Conservation (phyloP, 2,797 vertebrate species). For the Intellagama lesueurii region DNA sequence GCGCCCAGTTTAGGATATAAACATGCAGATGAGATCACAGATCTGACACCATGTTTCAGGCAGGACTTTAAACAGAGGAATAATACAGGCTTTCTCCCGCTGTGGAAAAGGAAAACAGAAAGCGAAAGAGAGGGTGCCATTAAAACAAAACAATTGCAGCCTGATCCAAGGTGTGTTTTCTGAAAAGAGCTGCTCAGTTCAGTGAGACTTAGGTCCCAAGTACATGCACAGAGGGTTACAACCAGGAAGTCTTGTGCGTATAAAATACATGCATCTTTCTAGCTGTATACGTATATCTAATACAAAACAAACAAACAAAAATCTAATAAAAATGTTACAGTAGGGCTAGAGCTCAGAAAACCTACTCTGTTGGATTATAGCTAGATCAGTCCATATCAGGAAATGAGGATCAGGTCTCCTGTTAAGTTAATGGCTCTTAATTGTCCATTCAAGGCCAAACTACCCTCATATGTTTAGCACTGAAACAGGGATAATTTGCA, state of each 20-base stretch:
- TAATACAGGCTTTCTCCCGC: constrained; percentile 31
- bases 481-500: no score
- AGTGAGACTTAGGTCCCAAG: neutral
- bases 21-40: constrained; percentile 83
- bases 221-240: neutral
- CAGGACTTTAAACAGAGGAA: constrained; percentile 51
- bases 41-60: constrained; percentile 75
- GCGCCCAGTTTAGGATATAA: constrained; percentile 87
- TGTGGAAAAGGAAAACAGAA: constrained; percentile 29
- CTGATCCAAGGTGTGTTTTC: neutral
- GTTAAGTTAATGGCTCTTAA: no score
- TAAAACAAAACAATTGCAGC: neutral
- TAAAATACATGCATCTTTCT: neutral
- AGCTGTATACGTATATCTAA: neutral
- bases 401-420: no score
- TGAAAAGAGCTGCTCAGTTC: neutral
- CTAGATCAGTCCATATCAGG: no score
- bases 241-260: neutral
- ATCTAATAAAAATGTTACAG: no score
- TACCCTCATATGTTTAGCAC: no score
- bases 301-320: no score
- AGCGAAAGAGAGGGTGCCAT: neutral
- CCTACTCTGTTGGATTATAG: no score
- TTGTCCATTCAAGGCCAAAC: no score
- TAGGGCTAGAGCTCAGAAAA: no score